phyloP scores from a whole-genome alignment of 2,113 vertebrate genomes.

The Nematolebias whitei region DNA sequence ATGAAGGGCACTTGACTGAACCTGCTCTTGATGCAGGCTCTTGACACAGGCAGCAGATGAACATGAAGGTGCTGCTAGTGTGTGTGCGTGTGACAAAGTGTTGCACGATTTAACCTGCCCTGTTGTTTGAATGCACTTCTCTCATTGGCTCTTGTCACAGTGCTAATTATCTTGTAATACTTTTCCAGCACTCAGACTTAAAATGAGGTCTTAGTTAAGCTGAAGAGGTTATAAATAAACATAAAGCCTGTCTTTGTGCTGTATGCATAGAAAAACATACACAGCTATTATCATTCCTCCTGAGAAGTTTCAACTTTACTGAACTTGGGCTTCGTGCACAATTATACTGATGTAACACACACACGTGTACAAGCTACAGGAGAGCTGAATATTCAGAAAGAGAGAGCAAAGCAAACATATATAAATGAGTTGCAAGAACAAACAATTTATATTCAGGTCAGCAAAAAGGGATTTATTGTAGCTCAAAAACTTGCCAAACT shows the following conservation, averaged over 20 bases:
- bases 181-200: constrained; percentile 24
- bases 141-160: constrained; percentile 29
- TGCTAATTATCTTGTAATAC: constrained; percentile 40
- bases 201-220: constrained; percentile 28
- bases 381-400: constrained; percentile 20
- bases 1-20: constrained; percentile 24
- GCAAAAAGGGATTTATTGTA: not conserved
- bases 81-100: constrained; percentile 14
- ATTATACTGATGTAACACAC: not conserved
- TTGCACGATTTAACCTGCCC: constrained; percentile 27
- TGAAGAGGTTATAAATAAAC: constrained; percentile 38
- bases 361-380: constrained; percentile 15
- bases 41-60: constrained; percentile 13
- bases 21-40: constrained; percentile 19
- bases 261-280: constrained; percentile 9
- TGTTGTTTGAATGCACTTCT: constrained; percentile 26
- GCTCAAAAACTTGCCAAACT: not conserved
- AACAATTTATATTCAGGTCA: constrained; percentile 26
- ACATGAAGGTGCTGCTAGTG: not conserved
- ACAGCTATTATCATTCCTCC: not conserved
- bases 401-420: not conserved
- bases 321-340: constrained; percentile 9
- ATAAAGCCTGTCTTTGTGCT: constrained; percentile 5
- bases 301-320: constrained; percentile 14
- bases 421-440: constrained; percentile 7